These are phyloP conservation scores for Odontamblyopus rebecca DNA, from an alignment of 2,797 vertebrate genomes.

Conservation along the genomic window DNA sequence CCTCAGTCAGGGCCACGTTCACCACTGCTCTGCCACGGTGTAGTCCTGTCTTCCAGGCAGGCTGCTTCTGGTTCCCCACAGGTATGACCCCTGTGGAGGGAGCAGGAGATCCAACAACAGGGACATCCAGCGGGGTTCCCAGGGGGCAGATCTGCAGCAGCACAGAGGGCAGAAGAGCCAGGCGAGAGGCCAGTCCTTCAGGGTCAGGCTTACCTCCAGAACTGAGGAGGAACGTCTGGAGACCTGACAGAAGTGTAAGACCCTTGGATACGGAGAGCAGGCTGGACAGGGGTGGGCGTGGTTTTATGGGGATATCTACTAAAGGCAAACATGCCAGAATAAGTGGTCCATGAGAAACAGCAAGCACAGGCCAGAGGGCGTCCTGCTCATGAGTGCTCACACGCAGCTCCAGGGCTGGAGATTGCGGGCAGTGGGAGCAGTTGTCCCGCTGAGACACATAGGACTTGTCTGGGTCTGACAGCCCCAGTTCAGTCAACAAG, in stretches of 20 bases:
- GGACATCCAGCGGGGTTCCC: slow-evolving; percentile 85
- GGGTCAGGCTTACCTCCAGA: slow-evolving; percentile 77
- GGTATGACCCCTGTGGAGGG: slow-evolving; percentile 41
- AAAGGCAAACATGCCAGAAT: slow-evolving; percentile 85
- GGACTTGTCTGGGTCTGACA: slow-evolving; percentile 75
- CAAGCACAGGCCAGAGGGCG: slow-evolving; percentile 88
- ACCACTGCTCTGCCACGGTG: slow-evolving; percentile 88
- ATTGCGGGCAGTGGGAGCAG: slow-evolving; percentile 81
- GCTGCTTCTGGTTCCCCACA: slow-evolving; percentile 81
- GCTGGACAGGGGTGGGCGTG: slow-evolving; percentile 81
- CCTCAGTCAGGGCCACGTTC: slow-evolving; percentile 84
- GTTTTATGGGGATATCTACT: slow-evolving; percentile 82
- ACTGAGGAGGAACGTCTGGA: slow-evolving; percentile 83
- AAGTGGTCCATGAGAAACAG: slow-evolving; percentile 79
- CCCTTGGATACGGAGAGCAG: slow-evolving; percentile 87
- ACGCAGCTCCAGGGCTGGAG: slow-evolving; percentile 76
- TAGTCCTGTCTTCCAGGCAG: slow-evolving; percentile 85
- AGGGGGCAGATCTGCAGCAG: slow-evolving; percentile 89
- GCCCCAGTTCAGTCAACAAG: slow-evolving; percentile 84
- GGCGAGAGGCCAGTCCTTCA: slow-evolving; percentile 77
- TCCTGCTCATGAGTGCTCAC: slow-evolving; percentile 62
- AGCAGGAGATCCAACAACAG: slow-evolving; percentile 50
- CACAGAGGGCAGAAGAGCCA: slow-evolving; percentile 78
- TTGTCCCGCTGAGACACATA: slow-evolving; percentile 84
- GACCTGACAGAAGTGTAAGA: slow-evolving; percentile 83